Evolutionary conservation across 1,140 invertebrate species (phyloP).

Genomic region (Bombyx mandarina): DNA sequence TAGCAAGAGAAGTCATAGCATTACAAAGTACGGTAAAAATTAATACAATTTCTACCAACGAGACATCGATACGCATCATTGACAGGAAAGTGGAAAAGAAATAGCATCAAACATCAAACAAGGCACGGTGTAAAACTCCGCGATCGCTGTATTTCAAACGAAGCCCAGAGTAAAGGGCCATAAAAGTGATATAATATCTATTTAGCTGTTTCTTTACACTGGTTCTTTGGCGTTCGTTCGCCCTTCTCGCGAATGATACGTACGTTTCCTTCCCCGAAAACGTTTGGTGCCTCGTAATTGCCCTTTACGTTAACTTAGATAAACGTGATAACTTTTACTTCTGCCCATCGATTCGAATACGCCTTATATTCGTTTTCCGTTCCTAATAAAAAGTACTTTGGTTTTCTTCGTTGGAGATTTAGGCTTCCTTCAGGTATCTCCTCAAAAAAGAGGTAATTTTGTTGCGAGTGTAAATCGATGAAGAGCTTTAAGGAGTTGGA

Average conservation of each 20-base stretch:
- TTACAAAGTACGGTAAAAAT: no score
- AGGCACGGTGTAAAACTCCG: background rate
- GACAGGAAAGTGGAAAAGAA: background rate
- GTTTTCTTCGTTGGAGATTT: background rate
- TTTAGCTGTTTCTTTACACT: constrained; percentile 50
- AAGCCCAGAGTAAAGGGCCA: constrained; percentile 51
- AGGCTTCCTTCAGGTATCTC: no score
- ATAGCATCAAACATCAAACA: constrained; percentile 1
- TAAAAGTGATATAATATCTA: constrained; percentile 69
- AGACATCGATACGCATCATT: no score
- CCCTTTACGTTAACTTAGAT: constrained; percentile 53
- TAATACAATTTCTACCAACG: no score
- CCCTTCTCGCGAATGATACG: constrained; percentile 31
- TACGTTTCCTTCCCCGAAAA: constrained; percentile 42
- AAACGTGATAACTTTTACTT: constrained; percentile 37
- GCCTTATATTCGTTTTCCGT: constrained; percentile 3
- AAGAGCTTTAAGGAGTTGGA: no score
- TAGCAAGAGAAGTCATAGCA: no score
- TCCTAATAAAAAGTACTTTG: constrained; percentile 1
- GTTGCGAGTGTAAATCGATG: no score
- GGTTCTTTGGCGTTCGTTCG: constrained; percentile 24
- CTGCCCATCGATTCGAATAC: constrained; percentile 12
- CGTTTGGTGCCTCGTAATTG: constrained; percentile 49
- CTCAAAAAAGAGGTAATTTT: no score
- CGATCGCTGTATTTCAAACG: constrained; percentile 33